Percentiles rank a stretch among this genome's conserved stretches.
phyloP scores from a whole-genome alignment of 2,888 invertebrate genomes.

The Physocephala rufipes region DNA sequence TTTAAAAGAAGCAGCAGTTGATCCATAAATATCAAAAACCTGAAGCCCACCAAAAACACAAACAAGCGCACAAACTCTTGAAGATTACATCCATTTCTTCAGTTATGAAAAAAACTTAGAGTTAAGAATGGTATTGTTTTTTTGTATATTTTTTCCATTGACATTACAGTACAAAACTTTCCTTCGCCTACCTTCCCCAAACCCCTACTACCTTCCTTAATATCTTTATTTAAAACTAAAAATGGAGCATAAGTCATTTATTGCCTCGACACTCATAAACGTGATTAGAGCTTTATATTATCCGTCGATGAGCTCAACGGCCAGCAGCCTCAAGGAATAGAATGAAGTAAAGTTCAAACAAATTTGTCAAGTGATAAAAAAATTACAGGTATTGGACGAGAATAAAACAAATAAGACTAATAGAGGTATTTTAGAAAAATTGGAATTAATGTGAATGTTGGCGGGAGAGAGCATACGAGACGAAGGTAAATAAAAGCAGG shows the following conservation, averaged over 20 bases:
- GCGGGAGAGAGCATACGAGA: too few relatives aligned
- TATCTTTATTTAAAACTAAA: not conserved
- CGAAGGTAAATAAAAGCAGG: too few relatives aligned
- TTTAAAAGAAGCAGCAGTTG: slow-evolving; percentile 26
- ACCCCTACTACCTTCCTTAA: not conserved
- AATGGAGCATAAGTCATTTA: not conserved
- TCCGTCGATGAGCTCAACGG: slow-evolving; percentile 2
- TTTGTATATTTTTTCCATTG: not conserved
- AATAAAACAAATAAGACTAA: not conserved
- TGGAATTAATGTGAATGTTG: not conserved
- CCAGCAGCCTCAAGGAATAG: not conserved
- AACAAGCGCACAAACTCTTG: slow-evolving; percentile 11
- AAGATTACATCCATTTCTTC: too few relatives aligned
- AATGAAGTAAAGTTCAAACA: not conserved
- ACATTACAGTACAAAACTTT: not conserved
- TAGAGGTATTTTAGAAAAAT: not conserved
- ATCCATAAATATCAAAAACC: slow-evolving; percentile 35
- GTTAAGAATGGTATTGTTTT: too few relatives aligned
- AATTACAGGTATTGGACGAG: not conserved
- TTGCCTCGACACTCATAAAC: not conserved
- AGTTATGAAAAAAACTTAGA: too few relatives aligned
- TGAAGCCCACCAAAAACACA: slow-evolving; percentile 27
- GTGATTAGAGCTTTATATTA: not conserved
- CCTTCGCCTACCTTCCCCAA: too few relatives aligned
- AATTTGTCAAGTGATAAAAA: not conserved